phyloP scores from a whole-genome alignment of 2,888 invertebrate genomes.

The Drosophila subsilvestris region DNA sequence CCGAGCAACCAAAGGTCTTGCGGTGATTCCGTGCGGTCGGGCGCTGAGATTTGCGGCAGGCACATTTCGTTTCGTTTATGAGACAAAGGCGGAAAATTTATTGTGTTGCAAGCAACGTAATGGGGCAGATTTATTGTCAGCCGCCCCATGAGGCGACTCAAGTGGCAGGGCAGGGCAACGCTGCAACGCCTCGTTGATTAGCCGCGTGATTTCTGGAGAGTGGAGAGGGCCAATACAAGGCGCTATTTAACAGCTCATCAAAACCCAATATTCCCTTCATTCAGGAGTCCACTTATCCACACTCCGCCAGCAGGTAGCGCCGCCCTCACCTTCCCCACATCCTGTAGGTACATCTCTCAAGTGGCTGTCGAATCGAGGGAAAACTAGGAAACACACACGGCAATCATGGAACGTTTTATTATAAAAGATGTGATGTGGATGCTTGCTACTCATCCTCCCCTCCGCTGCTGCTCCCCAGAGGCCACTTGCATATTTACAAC shows the following conservation, averaged over 20 bases:
- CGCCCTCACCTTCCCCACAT: conserved; percentile 31
- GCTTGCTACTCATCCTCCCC: neutral
- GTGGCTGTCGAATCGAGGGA: conserved; percentile 48
- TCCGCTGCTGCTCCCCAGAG: neutral
- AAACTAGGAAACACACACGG: conserved; percentile 59
- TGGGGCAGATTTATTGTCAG: conserved; percentile 60
- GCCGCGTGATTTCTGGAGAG: conserved; percentile 20
- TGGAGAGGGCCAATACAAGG: conserved; percentile 9
- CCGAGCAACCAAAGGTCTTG: conserved; percentile 57
- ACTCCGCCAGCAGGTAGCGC: neutral
- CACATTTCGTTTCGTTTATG: conserved; percentile 68
- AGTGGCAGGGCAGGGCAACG: conserved; percentile 10
- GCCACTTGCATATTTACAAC: conserved; percentile 61
- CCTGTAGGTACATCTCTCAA: conserved; percentile 60
- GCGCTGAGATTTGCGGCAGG: conserved; percentile 71
- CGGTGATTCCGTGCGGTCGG: conserved; percentile 5
- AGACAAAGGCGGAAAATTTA: conserved; percentile 74
- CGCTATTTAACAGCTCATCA: conserved; percentile 68
- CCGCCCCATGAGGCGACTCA: conserved; percentile 20
- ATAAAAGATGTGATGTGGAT: conserved; percentile 56
- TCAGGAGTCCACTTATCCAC: conserved; percentile 20
- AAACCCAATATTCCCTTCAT: conserved; percentile 60
- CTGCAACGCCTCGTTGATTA: conserved; percentile 72
- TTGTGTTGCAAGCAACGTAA: conserved; percentile 54
- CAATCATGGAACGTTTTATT: conserved; percentile 75